A percentile compares a stretch with the other conserved stretches of the same genome.
Evolutionary conservation across 2,797 vertebrate species (phyloP).

Genomic region (Melanogrammus aeglefinus): DNA sequence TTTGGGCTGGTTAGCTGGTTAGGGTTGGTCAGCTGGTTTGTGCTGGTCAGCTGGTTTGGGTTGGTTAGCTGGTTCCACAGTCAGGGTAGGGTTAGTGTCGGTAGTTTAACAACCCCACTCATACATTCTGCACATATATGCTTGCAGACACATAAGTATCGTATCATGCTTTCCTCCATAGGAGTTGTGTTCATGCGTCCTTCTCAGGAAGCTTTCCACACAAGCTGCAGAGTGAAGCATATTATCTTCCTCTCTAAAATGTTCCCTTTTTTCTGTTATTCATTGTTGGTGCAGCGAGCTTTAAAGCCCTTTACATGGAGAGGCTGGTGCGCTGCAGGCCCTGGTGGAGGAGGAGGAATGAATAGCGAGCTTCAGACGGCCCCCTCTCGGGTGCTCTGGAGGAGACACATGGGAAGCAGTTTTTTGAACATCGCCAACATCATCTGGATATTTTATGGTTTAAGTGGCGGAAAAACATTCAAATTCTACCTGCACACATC

Average conservation of each 20-base stretch:
- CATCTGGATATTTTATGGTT: not conserved
- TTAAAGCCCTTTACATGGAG: not conserved
- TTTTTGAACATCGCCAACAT: not conserved
- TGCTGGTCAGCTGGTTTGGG: no score
- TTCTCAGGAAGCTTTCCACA: not conserved
- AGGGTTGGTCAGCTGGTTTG: no score
- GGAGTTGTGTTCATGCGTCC: not conserved
- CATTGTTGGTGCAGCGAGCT: not conserved
- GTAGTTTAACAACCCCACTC: constrained; percentile 50
- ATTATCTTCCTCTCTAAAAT: not conserved
- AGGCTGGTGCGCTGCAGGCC: no score
- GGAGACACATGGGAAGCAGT: not conserved
- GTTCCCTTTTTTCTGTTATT: not conserved
- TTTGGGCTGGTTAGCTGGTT: no score
- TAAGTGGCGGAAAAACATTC: not conserved
- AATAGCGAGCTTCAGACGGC: not conserved
- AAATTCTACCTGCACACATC: not conserved
- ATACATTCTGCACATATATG: constrained; percentile 40
- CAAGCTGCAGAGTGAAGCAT: not conserved
- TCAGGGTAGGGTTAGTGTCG: constrained; percentile 38
- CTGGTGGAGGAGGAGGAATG: not conserved
- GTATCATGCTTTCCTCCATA: not conserved
- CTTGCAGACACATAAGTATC: not conserved
- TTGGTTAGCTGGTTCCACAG: no score
- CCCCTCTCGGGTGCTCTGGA: not conserved